phyloP scores from a whole-genome alignment of 2,888 invertebrate species.

The Keiferia lycopersicella region DNA sequence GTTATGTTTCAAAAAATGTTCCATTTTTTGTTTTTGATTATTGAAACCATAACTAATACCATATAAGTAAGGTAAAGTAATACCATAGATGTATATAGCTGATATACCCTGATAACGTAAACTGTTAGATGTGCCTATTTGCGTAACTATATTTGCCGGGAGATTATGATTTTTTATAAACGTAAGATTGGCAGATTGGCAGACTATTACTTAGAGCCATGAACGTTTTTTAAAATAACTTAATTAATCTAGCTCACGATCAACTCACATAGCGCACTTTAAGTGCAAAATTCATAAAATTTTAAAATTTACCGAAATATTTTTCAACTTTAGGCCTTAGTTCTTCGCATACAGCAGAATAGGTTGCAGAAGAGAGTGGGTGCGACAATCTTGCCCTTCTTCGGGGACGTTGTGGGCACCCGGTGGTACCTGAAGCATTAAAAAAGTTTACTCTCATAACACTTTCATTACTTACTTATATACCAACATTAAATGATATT shows the following conservation, averaged over 20 bases:
- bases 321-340: background rate
- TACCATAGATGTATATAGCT: too few species aligned
- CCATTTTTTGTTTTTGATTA: background rate
- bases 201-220: background rate
- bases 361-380: constrained; percentile 45
- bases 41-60: too few species aligned
- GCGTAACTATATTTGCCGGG: too few species aligned
- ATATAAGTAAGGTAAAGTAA: too few species aligned
- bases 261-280: background rate
- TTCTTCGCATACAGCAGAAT: constrained; percentile 56
- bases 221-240: background rate
- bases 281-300: constrained; percentile 2
- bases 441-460: too few species aligned
- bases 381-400: constrained; percentile 44
- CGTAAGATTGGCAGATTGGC: too few species aligned
- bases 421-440: constrained; percentile 50
- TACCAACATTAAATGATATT: too few species aligned
- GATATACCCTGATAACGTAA: too few species aligned
- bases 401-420: constrained; percentile 58
- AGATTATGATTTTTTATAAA: too few species aligned
- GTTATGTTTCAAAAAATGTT: background rate
- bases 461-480: too few species aligned
- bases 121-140: too few species aligned
- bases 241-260: background rate
- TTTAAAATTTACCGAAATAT: background rate